Evolutionary conservation across 2,797 vertebrate species (phyloP), one percentile per base, ranked within the genome.

Genomic region (Lutjanus argentimaculatus): DNA sequence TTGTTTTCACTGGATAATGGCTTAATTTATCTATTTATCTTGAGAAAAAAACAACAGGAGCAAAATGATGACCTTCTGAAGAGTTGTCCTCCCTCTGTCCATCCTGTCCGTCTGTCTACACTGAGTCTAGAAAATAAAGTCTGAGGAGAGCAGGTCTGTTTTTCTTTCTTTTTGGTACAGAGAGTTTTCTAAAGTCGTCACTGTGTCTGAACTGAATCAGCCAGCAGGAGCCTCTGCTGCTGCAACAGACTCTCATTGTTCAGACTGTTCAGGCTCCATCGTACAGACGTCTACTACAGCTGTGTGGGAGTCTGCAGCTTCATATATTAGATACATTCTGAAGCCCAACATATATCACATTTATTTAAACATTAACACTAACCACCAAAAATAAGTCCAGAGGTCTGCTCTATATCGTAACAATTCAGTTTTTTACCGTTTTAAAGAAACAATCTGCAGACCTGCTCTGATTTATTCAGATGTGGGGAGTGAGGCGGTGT

Each of bases 161-260:
- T 40, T 42, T 42, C 43, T 59, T 42, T 51, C 25, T 75, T 58
- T 25, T 22, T 10, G 43, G 4, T n/a, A 4, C 51, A 56, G 52
- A 43, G 52, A 66, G 43, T 66, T 58, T 49, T 75, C 8, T 58
- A 2, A 70, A 36, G 30, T 36, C 30, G 30, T 36, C 30, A 6
- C 30, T 25, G 56, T 68, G 58, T 77, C 57, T 9, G 17, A 15
- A 14, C 51, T 42, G 45, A 64, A 7, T 4, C 25, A 58, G 53
- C 8, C 76, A 65, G 62, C 48, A 66, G 69, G 68, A 71, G 66
- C 25, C 59, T 36, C n/a, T 65, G 46, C 52, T 22, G 68, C 69
- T 52, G 46, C 17, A 61, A 72, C 77, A 79, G 55, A 72, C 69
- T 3, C 63, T 65, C 76, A 59, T 79, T 79, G 59, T 78, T 77